Base-by-base conservation (phyloP, 2,888 invertebrate genomes). In the Orthosia incerta region DNA sequence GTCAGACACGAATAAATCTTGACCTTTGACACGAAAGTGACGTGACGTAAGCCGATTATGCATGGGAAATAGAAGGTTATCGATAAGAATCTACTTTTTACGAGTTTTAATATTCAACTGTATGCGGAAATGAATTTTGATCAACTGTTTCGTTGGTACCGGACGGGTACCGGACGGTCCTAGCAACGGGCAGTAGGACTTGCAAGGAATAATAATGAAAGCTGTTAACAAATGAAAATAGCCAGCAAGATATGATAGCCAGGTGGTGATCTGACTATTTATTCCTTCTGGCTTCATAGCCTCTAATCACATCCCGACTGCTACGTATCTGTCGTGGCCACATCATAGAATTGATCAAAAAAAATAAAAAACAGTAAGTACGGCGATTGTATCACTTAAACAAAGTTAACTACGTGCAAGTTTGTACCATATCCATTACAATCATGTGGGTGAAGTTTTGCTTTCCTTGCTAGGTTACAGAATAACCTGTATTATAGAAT, bases 11-110 rank as follows among this genome's bases (percentile, higher is more conserved):
- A 72, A 64, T 53, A 72, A 71, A 74, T 82, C 67, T 46, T 79
- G 76, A 83, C 72, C 76, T 85, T 79, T 73, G 66, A 23, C 60
- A 66, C 18, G 15, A 57, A 69, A 59, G 46, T 79, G 55, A 68
- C 69, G 59, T 71, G 39, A 68, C 45, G 15, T 61, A 60, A 55
- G 51, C 59, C 23, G 55, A 65, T 76, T 74, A 64, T 23, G 51
- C 56, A 55, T 57, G n/a, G 57, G 77, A 67, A 74, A 48, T 26
- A 16, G 20, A 26, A 65, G 48, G 74, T 18, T 55, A 67, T 23
- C 50, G 66, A 45, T 62, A 62, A 57, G 13, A 57, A 65, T 53
- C 59, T 48, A 79, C 55, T 48, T 16, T 45, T 39, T 31, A 39
- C 18, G 16, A 3, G 46, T 59, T 71, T 9, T 31, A 4, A 3